phyloP scores from a whole-genome alignment of 2,888 invertebrate species.

The Pharmacophagus antenor region DNA sequence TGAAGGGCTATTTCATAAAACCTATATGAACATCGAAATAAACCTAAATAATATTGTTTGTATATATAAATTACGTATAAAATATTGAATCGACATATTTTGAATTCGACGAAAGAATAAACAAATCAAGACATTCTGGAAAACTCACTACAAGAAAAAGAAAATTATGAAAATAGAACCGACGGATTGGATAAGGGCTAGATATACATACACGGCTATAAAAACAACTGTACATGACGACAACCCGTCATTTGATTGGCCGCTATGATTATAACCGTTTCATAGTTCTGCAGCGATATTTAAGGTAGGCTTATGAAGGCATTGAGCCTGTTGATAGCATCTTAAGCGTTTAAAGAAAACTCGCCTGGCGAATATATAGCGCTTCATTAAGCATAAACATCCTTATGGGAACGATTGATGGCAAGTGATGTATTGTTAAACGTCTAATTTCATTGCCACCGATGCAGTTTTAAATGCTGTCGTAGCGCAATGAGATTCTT shows the following conservation, averaged over 20 bases:
- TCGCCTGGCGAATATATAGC: conserved; percentile 22
- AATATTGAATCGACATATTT: too few relatives aligned
- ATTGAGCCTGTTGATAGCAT: conserved; percentile 11
- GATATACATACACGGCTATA: conserved; percentile 11
- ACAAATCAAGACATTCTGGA: too few relatives aligned
- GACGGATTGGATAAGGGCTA: neutral
- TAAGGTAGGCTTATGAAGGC: conserved; percentile 8
- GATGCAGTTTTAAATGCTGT: neutral
- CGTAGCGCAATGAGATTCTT: too few relatives aligned
- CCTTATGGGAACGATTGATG: conserved; percentile 53
- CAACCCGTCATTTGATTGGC: conserved; percentile 7
- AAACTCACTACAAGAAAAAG: neutral
- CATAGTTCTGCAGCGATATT: conserved; percentile 6
- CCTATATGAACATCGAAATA: too few relatives aligned
- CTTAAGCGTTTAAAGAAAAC: conserved; percentile 14
- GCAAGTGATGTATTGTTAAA: conserved; percentile 17
- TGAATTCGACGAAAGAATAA: too few relatives aligned
- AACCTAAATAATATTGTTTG: too few relatives aligned
- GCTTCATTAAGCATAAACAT: conserved; percentile 45
- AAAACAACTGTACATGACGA: conserved; percentile 13
- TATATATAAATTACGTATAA: too few relatives aligned
- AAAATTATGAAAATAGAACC: neutral
- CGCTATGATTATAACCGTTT: conserved; percentile 4
- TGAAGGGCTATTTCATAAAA: too few relatives aligned
- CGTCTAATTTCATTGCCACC: neutral